These are phyloP conservation scores for Patella depressa DNA, from an alignment of 2,888 invertebrate species.

Conservation along the genomic window DNA sequence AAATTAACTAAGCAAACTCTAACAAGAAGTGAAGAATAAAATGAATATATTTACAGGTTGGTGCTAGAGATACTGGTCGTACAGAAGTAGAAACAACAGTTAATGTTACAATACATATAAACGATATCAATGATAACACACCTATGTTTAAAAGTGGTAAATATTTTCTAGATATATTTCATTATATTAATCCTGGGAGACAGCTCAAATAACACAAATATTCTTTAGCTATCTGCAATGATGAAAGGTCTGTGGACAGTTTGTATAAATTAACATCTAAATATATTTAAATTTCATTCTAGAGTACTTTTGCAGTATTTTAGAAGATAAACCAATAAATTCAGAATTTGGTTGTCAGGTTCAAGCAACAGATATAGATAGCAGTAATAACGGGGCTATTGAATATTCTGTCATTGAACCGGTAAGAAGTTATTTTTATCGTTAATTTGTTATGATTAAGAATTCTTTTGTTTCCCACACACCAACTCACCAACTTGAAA, in stretches of 20 bases:
- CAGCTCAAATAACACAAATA: no score
- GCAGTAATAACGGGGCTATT: slow-evolving; percentile 5
- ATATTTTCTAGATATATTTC: no score
- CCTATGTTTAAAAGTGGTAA: background rate
- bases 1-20: no score
- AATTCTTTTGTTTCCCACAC: background rate
- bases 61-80: background rate
- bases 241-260: no score
- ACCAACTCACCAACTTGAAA: background rate
- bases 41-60: background rate
- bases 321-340: slow-evolving; percentile 6
- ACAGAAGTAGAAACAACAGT: slow-evolving; percentile 9
- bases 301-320: slow-evolving; percentile 18
- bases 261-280: no score
- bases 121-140: background rate
- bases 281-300: slow-evolving; percentile 6
- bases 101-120: slow-evolving; percentile 4
- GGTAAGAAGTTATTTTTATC: no score
- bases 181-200: no score
- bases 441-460: background rate
- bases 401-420: slow-evolving; percentile 1
- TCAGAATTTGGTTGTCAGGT: slow-evolving; percentile 13
- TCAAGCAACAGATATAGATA: slow-evolving; percentile 21
- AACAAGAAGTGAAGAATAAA: no score
- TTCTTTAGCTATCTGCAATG: no score